Evolutionary conservation across 2,888 invertebrate species (phyloP).

Genomic region (Hyppa rectilinea): DNA sequence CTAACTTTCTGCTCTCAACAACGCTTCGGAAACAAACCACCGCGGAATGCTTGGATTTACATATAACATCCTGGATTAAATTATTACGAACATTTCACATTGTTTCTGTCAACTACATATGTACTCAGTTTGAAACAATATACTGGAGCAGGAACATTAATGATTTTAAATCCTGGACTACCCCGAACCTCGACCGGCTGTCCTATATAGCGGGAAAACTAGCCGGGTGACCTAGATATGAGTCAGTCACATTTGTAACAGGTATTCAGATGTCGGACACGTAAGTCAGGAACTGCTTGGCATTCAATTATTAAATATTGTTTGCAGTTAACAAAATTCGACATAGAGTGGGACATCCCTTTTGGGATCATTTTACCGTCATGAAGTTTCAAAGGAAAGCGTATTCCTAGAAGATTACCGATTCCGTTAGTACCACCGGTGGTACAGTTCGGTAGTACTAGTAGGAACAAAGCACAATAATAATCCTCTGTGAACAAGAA

Average conservation of each 20-base stretch:
- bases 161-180: not conserved
- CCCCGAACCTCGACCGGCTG: not conserved
- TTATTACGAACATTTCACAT: not conserved
- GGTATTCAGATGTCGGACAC: too few relatives aligned
- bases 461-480: too few relatives aligned
- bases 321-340: not conserved
- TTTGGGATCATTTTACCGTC: not conserved
- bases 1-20: not conserved
- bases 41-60: not conserved
- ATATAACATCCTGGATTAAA: not conserved
- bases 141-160: too few relatives aligned
- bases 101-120: not conserved
- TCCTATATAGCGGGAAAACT: not conserved
- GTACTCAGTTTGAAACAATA: not conserved
- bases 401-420: not conserved
- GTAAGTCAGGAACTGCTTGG: not conserved
- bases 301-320: not conserved
- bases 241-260: conserved; percentile 6
- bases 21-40: not conserved
- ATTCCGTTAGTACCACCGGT: too few relatives aligned
- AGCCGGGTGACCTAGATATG: not conserved
- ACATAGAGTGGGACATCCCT: not conserved
- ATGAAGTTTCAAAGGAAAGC: not conserved
- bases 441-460: too few relatives aligned
- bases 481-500: not conserved